Percentiles rank a stretch among this genome's conserved stretches.
phyloP scores from a whole-genome alignment of 1,140 invertebrate species.

The Eumeta japonica region DNA sequence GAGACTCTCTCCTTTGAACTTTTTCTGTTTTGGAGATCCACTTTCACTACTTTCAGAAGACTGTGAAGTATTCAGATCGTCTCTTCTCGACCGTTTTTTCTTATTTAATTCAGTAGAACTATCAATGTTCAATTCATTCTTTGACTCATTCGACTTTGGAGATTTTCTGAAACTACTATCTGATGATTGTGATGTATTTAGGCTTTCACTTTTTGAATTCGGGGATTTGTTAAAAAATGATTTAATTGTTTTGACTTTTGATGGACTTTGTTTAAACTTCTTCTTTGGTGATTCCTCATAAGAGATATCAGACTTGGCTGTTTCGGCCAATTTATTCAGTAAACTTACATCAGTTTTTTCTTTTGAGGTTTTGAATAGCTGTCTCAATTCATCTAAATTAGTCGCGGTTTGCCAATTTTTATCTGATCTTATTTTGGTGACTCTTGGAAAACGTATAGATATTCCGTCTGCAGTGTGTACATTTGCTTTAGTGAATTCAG shows the following conservation, averaged over 20 bases:
- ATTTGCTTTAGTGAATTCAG: conserved; percentile 84
- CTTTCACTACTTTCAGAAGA: no score
- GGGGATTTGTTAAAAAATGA: not conserved
- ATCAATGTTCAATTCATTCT: no score
- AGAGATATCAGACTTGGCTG: conserved; percentile 8
- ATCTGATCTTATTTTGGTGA: conserved; percentile 79
- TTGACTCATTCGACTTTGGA: no score
- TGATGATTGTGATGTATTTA: conserved; percentile 1
- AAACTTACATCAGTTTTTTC: conserved; percentile 66
- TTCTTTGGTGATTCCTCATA: conserved; percentile 5
- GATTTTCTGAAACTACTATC: conserved; percentile 3
- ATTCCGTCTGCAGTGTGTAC: conserved; percentile 89
- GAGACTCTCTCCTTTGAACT: no score
- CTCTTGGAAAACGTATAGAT: conserved; percentile 88
- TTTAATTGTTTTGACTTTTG: not conserved
- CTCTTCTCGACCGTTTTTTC: no score
- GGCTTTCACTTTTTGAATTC: conserved; percentile 8
- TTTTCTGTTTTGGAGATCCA: no score
- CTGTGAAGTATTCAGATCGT: no score
- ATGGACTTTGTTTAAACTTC: not conserved
- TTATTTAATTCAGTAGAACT: no score
- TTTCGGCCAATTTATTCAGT: conserved; percentile 53
- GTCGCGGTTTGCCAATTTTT: conserved; percentile 85
- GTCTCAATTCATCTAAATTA: conserved; percentile 69
- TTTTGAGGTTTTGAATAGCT: conserved; percentile 67